phyloP scores from a whole-genome alignment of 1,140 invertebrate species.

The Tribolium madens region DNA sequence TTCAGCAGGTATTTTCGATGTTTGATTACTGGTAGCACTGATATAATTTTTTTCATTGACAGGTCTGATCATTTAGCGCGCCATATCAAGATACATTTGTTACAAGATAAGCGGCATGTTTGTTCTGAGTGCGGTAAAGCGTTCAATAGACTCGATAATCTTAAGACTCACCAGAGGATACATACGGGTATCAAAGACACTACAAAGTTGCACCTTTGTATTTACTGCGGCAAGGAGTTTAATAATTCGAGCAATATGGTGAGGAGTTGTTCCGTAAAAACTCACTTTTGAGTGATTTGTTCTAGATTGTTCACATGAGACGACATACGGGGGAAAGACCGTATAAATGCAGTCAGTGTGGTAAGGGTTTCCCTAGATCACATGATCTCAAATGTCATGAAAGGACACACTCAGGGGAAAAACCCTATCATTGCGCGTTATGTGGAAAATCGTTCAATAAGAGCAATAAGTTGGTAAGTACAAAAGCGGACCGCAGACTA shows the following conservation, averaged over 20 bases:
- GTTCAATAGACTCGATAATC: constrained; percentile 65
- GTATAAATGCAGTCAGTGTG: constrained; percentile 72
- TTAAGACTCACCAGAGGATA: constrained; percentile 66
- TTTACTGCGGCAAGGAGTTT: constrained; percentile 67
- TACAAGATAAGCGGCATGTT: constrained; percentile 65
- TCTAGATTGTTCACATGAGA: constrained; percentile 69
- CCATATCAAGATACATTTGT: constrained; percentile 64
- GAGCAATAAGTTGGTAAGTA: constrained; percentile 65
- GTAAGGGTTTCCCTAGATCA: constrained; percentile 74
- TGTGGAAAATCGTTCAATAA: constrained; percentile 68
- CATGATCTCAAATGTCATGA: constrained; percentile 73
- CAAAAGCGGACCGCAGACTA: neutral
- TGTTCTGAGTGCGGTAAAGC: constrained; percentile 68
- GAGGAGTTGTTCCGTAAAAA: constrained; percentile 37
- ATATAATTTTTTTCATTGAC: constrained; percentile 44
- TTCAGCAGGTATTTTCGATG: constrained; percentile 56
- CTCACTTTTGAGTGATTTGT: constrained; percentile 34
- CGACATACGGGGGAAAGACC: constrained; percentile 73
- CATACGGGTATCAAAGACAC: constrained; percentile 66
- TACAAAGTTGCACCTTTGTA: constrained; percentile 65
- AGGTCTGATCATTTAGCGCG: constrained; percentile 62
- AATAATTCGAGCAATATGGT: constrained; percentile 65
- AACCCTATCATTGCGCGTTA: constrained; percentile 70
- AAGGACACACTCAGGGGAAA: constrained; percentile 71
- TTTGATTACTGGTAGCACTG: neutral